Evolutionary conservation across 2,797 vertebrate species (phyloP).

Genomic region (Protonibea diacanthus): DNA sequence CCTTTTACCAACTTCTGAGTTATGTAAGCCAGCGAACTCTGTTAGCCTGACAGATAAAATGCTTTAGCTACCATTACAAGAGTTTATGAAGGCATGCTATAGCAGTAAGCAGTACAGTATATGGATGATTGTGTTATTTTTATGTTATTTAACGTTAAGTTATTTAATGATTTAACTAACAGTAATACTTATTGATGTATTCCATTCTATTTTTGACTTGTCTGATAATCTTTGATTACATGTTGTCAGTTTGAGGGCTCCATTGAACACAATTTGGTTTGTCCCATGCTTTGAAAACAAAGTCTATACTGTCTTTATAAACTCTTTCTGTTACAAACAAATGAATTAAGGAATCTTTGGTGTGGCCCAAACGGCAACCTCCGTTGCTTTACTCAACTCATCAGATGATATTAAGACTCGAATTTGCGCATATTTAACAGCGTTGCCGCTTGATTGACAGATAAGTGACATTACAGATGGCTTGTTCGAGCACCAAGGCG

Average conservation of each 20-base stretch:
- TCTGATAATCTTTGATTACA: background rate
- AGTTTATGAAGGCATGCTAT: background rate
- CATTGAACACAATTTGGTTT: background rate
- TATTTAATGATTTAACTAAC: no score
- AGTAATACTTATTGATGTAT: background rate
- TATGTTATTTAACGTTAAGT: background rate
- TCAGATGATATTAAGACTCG: no score
- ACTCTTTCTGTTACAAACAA: no score
- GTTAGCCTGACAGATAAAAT: background rate
- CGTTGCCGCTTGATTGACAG: no score
- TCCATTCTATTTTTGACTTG: background rate
- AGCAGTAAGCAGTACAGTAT: background rate
- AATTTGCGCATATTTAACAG: no score
- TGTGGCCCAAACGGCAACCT: no score
- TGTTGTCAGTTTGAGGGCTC: background rate
- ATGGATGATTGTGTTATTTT: background rate
- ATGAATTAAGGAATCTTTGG: no score
- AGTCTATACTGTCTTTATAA: background rate
- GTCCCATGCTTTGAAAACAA: no score
- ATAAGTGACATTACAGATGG: no score
- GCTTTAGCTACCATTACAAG: slow-evolving; percentile 1
- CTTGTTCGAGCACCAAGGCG: no score
- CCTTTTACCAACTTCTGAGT: background rate
- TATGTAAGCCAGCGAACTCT: background rate
- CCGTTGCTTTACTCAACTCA: no score